Conservation (phyloP, 2,797 vertebrate species). For the Propithecus perrieri region DNA sequence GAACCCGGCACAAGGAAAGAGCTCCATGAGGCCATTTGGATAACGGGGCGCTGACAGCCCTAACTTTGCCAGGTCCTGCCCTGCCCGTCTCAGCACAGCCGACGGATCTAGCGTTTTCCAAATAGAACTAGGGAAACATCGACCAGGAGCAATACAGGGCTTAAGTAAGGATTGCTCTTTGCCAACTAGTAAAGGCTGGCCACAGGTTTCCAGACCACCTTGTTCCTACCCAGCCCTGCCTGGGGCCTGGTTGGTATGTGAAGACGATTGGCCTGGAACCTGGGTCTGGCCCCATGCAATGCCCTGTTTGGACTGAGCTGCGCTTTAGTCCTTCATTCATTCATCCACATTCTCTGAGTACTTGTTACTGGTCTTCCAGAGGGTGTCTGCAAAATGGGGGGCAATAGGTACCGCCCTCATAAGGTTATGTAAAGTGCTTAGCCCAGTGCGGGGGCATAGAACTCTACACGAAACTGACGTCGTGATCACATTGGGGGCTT, state of each 20-base stretch:
- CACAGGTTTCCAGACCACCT: not conserved
- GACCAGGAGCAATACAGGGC: not conserved
- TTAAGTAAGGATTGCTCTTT: not conserved
- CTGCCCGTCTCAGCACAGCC: not conserved
- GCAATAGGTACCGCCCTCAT: not conserved
- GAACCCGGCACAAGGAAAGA: not conserved
- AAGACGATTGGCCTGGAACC: too few species aligned
- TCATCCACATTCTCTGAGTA: not conserved
- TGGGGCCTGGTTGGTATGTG: not conserved
- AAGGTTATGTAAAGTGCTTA: not conserved
- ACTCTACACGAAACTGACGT: not conserved
- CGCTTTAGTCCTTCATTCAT: not conserved
- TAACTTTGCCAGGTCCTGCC: not conserved
- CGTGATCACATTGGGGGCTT: rapidly evolving
- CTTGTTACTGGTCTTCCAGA: not conserved
- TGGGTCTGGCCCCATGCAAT: not conserved
- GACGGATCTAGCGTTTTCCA: not conserved
- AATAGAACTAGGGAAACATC: not conserved
- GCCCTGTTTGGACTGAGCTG: not conserved
- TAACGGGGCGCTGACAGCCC: not conserved
- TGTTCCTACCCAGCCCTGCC: not conserved
- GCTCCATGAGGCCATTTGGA: not conserved
- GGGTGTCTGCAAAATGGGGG: not conserved
- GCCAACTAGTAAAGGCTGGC: not conserved
- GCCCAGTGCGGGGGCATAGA: not conserved